phyloP scores from a whole-genome alignment of 1,140 invertebrate species.

The Ruditapes philippinarum region DNA sequence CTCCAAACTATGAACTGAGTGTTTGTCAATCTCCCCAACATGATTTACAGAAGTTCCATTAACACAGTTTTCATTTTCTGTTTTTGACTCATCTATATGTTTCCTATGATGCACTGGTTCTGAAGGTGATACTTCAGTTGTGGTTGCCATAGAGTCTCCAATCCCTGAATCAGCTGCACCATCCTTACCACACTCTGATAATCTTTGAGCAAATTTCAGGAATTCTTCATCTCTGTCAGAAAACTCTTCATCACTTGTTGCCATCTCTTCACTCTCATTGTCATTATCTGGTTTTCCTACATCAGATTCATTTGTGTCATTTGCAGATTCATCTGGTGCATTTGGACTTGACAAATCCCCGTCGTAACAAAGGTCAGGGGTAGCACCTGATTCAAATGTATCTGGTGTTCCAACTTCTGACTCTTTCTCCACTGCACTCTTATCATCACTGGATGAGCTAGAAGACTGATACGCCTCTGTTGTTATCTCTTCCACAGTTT shows the following conservation, averaged over 20 bases:
- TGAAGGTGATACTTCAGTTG: conserved; percentile 74
- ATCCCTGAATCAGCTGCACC: conserved; percentile 79
- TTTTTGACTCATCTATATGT: conserved; percentile 3
- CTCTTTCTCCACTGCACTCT: conserved; percentile 36
- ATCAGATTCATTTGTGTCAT: conserved; percentile 35
- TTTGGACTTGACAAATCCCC: conserved; percentile 11
- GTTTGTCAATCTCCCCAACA: conserved; percentile 6
- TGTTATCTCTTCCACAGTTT: conserved; percentile 67
- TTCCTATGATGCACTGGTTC: conserved; percentile 60
- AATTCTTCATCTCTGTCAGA: conserved; percentile 68
- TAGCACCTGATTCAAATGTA: conserved; percentile 8
- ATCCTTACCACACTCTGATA: conserved; percentile 75
- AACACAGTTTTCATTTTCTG: conserved; percentile 62
- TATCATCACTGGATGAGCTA: conserved; percentile 44
- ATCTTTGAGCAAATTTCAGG: conserved; percentile 75
- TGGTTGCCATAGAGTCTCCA: conserved; percentile 67
- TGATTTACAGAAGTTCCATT: conserved; percentile 27
- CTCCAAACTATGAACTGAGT: conserved; percentile 31
- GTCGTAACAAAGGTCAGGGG: conserved; percentile 48
- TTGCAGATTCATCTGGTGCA: not conserved
- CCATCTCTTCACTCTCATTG: conserved; percentile 48
- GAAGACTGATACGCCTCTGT: conserved; percentile 41
- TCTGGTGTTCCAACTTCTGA: conserved; percentile 38
- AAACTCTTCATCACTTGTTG: conserved; percentile 50
- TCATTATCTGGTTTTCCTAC: conserved; percentile 1